Evolutionary conservation across 1,140 invertebrate genomes (phyloP).

Genomic region (Luehdorfia chinensis): DNA sequence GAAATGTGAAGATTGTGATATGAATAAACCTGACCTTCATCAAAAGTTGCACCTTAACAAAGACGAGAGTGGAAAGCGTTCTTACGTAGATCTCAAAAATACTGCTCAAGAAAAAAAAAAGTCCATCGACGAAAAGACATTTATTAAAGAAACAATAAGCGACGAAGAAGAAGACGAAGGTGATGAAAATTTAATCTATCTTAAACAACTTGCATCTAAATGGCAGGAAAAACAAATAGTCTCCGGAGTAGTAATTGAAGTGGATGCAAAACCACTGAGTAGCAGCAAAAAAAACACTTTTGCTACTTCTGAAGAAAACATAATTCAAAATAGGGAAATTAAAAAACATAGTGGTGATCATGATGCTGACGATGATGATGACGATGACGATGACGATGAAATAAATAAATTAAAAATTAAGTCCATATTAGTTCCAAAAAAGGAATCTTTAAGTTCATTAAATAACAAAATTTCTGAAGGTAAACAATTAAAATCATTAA

Average conservation of each 20-base stretch:
- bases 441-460: too few species aligned
- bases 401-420: too few species aligned
- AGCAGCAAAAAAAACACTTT: not conserved
- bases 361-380: conserved; percentile 23
- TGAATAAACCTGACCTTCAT: conserved; percentile 51
- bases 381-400: conserved; percentile 11
- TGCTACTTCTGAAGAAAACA: not conserved
- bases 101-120: conserved; percentile 40
- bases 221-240: conserved; percentile 15
- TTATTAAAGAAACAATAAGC: conserved; percentile 22
- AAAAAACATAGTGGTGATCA: conserved; percentile 24
- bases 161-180: conserved; percentile 33
- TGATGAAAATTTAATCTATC: conserved; percentile 20
- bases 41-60: conserved; percentile 50
- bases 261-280: not conserved
- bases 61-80: conserved; percentile 51
- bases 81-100: conserved; percentile 47
- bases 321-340: conserved; percentile 10
- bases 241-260: not conserved
- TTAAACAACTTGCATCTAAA: conserved; percentile 6
- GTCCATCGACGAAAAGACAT: conserved; percentile 23
- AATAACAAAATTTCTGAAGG: not conserved
- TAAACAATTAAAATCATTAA: not conserved
- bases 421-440: too few species aligned
- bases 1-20: conserved; percentile 63